Conservation (phyloP, 1,140 invertebrate genomes). For the Colletes gigas region DNA sequence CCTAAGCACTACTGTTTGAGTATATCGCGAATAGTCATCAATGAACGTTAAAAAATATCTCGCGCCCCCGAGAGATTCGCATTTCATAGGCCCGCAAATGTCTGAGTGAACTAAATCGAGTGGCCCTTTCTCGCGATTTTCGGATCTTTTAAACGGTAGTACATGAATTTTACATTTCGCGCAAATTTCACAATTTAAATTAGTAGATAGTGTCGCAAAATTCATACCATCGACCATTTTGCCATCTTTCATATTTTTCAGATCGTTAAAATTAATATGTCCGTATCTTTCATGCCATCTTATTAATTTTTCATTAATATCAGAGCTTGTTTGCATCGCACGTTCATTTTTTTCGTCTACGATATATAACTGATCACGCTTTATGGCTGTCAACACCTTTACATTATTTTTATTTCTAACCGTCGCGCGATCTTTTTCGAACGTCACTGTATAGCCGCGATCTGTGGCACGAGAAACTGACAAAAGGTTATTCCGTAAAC, state of each 20-base stretch:
- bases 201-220: not conserved
- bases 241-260: conserved; percentile 1
- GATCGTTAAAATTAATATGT: conserved; percentile 21
- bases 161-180: no score
- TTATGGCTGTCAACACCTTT: conserved; percentile 31
- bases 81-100: not conserved
- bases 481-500: conserved; percentile 29
- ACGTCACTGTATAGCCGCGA: conserved; percentile 34
- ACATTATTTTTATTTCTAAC: conserved; percentile 34
- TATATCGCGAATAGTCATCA: conserved; percentile 25
- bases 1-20: conserved; percentile 15
- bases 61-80: not conserved
- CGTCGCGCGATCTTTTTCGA: not conserved
- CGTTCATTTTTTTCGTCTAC: conserved; percentile 35
- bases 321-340: not conserved
- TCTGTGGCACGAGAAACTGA: conserved; percentile 50
- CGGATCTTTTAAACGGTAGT: not conserved
- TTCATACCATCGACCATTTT: conserved; percentile 4
- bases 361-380: conserved; percentile 40
- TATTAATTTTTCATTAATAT: not conserved
- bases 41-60: conserved; percentile 7
- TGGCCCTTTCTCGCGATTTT: not conserved
- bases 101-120: not conserved
- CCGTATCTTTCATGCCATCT: conserved; percentile 53
- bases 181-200: no score